These are phyloP conservation scores for Chrysotoxum bicinctum DNA, from an alignment of 2,888 invertebrate genomes.

Conservation along the genomic window DNA sequence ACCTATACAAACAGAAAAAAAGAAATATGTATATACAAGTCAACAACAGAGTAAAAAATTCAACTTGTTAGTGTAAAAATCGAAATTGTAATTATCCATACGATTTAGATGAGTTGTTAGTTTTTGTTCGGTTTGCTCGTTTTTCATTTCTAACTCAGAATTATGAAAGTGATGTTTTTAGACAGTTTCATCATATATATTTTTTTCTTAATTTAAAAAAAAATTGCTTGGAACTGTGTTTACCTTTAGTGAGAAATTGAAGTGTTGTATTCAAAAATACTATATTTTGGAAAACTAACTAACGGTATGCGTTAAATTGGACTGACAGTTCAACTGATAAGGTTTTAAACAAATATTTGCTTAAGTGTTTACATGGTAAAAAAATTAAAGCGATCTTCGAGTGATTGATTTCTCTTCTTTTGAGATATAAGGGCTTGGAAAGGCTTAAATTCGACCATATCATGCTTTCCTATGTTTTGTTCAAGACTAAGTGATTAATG, in stretches of 20 bases:
- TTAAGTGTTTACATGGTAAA: not conserved
- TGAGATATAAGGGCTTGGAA: not conserved
- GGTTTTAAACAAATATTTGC: not conserved
- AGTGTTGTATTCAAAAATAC: not conserved
- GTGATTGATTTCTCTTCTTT: not conserved
- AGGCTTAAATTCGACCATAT: not conserved
- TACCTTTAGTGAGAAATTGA: not conserved
- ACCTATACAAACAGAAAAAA: conserved; percentile 15
- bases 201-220: not conserved
- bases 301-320: not conserved
- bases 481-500: too few relatives aligned
- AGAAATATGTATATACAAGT: conserved; percentile 18
- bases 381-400: not conserved
- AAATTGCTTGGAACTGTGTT: not conserved
- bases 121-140: conserved; percentile 39
- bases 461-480: too few relatives aligned
- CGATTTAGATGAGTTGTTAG: conserved; percentile 52
- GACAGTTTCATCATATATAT: not conserved
- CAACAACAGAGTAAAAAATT: conserved; percentile 20
- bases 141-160: not conserved
- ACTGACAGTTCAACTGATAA: not conserved
- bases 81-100: conserved; percentile 48
- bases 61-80: conserved; percentile 39
- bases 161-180: not conserved
- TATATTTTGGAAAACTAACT: not conserved